Conservation (phyloP, 2,797 vertebrate species). For the Gambusia yucatana region DNA sequence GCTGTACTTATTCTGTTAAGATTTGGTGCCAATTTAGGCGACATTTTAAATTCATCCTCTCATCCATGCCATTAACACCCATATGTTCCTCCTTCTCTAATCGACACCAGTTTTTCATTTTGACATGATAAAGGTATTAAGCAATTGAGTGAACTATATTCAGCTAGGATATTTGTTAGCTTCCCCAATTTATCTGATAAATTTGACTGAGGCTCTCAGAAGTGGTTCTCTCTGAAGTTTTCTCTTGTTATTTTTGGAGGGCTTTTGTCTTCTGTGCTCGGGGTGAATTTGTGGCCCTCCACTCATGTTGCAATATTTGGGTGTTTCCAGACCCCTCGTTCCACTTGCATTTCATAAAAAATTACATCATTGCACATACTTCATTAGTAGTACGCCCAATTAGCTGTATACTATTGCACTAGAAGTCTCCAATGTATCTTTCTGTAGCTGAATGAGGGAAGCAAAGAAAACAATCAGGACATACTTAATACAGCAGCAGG, state of each 20-base stretch:
- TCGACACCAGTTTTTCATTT: too few species aligned
- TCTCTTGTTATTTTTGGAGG: too few species aligned
- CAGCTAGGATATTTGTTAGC: too few species aligned
- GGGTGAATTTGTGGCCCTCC: background rate
- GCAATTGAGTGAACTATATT: too few species aligned
- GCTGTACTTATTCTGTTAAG: too few species aligned
- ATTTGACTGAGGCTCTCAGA: background rate
- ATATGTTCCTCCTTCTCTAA: too few species aligned
- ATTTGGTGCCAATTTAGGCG: too few species aligned
- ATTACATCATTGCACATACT: background rate
- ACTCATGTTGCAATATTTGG: background rate
- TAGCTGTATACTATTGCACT: background rate
- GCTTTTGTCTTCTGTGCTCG: background rate
- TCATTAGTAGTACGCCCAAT: background rate
- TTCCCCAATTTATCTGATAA: too few species aligned
- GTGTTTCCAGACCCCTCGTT: background rate
- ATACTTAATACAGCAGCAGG: too few species aligned
- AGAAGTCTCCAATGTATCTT: constrained; percentile 4
- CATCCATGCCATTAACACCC: too few species aligned
- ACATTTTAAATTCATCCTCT: too few species aligned
- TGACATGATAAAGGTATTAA: too few species aligned
- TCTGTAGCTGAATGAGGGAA: background rate
- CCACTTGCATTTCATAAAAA: background rate
- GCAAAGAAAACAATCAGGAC: background rate
- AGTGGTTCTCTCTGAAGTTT: background rate